Evolutionary conservation across 2,797 vertebrate species (phyloP).

Genomic region (Scleropages formosus): DNA sequence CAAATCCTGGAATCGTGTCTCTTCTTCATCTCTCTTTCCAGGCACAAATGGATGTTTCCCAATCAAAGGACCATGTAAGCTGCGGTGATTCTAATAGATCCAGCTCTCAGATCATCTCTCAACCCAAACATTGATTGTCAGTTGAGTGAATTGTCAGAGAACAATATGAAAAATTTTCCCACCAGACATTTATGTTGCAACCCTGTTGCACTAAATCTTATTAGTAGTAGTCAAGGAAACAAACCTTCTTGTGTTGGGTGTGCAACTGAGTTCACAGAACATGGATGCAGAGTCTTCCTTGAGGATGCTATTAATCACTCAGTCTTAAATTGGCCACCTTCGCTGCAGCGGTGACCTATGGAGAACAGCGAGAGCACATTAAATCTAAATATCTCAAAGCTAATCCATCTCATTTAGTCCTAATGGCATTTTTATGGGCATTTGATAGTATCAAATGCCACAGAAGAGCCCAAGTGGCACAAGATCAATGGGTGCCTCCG

Average conservation of each 20-base stretch:
- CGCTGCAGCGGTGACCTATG: constrained; percentile 14
- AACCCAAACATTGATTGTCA: background rate
- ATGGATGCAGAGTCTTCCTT: background rate
- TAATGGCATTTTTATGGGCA: constrained; percentile 51
- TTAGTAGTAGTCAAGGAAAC: no score
- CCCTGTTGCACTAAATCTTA: no score
- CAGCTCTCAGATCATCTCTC: no score
- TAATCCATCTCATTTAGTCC: constrained; percentile 52
- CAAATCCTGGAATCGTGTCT: constrained; percentile 19
- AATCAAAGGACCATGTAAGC: no score
- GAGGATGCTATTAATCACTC: constrained; percentile 48
- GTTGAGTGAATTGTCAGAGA: background rate
- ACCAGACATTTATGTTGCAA: no score
- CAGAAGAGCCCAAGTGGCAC: background rate
- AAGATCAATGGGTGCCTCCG: background rate
- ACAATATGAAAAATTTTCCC: no score
- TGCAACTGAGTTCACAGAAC: background rate
- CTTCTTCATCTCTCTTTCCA: background rate
- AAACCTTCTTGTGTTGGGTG: no score
- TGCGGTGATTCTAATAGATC: no score
- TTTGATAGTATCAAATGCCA: constrained; percentile 41
- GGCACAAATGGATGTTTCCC: no score
- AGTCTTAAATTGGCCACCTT: constrained; percentile 35
- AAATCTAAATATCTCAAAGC: constrained; percentile 42
- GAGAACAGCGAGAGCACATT: constrained; percentile 36